A percentile compares a stretch with the other conserved stretches of the same genome.
Evolutionary conservation across 2,113 vertebrate genomes (phyloP).

Genomic region (Pseudorasbora parva): DNA sequence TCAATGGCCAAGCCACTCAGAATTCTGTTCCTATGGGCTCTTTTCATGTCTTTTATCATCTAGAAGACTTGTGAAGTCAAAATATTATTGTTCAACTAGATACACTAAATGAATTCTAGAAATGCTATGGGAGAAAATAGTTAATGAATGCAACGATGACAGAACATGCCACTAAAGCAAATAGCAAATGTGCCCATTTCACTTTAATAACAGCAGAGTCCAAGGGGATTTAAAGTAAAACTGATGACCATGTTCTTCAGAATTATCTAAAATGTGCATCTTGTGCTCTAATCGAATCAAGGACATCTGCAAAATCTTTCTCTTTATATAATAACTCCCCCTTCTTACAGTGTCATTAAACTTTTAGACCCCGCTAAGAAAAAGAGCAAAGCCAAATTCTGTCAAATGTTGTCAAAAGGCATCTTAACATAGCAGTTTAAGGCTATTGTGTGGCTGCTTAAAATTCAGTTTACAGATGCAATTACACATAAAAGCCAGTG

Average conservation of each 20-base stretch:
- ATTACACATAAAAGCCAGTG: no score
- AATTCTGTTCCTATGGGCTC: not conserved
- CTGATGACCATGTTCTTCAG: not conserved
- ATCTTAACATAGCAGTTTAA: no score
- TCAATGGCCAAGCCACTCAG: not conserved
- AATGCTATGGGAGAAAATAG: not conserved
- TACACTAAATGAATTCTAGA: not conserved
- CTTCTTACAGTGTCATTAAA: not conserved
- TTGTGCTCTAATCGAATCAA: not conserved
- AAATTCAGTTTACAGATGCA: no score
- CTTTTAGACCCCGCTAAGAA: not conserved
- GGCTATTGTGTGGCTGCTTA: no score
- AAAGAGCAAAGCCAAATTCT: not conserved
- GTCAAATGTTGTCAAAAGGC: not conserved
- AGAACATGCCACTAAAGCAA: not conserved
- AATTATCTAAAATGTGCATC: not conserved
- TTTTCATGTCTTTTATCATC: not conserved
- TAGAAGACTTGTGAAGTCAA: not conserved
- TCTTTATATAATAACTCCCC: not conserved
- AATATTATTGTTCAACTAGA: not conserved
- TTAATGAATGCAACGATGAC: not conserved
- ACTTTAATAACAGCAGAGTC: not conserved
- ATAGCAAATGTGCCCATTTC: not conserved
- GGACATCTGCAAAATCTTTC: not conserved
- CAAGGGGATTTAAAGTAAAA: no score